Percentiles rank a stretch among this genome's conserved stretches.
Conservation (phyloP, 2,888 invertebrate species). For the Drosophila pegasa region DNA sequence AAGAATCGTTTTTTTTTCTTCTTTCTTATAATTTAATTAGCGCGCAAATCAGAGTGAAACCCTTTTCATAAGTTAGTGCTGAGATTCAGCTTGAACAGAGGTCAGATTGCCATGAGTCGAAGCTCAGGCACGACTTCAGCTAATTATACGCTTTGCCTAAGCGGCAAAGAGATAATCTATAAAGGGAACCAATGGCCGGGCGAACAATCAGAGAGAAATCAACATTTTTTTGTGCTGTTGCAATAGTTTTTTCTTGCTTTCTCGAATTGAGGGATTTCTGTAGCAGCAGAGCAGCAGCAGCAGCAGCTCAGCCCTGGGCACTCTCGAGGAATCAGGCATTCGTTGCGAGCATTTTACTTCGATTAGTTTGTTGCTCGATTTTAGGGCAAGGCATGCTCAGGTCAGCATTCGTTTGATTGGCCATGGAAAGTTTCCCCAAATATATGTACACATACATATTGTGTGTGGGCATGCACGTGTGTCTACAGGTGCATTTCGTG, state of each 20-base stretch:
- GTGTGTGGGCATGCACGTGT: background rate
- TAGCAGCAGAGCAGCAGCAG: background rate
- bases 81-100: background rate
- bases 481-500: constrained; percentile 40
- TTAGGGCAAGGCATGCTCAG: constrained; percentile 33
- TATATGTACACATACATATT: background rate
- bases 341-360: constrained; percentile 65
- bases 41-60: background rate
- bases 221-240: background rate
- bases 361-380: constrained; percentile 68
- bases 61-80: background rate
- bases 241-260: background rate
- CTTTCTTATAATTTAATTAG: constrained; percentile 73
- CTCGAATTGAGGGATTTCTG: constrained; percentile 4
- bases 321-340: constrained; percentile 75
- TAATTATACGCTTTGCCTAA: constrained; percentile 2
- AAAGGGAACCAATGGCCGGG: background rate
- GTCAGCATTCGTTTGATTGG: constrained; percentile 52
- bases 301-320: constrained; percentile 33
- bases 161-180: background rate
- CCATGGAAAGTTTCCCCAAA: constrained; percentile 25
- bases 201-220: background rate
- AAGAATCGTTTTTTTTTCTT: constrained; percentile 54
- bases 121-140: background rate
- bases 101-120: background rate